Evolutionary conservation across 2,113 vertebrate genomes (phyloP), one percentile per base, ranked within the genome.

Genomic region (Gobius niger): DNA sequence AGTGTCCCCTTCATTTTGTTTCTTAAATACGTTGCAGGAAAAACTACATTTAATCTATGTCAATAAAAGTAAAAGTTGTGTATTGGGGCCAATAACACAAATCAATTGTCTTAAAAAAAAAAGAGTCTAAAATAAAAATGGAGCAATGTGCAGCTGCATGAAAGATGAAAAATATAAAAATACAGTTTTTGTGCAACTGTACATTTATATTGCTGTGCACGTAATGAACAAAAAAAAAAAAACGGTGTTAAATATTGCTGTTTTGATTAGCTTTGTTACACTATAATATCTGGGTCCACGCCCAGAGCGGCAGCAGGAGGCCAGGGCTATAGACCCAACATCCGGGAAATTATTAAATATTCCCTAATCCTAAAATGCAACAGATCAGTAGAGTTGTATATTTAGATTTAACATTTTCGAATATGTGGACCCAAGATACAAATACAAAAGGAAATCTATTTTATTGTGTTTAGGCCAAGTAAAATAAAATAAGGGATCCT

Each of bases 251-350:
- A 56, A 59, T 42, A 42, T n/a, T 41, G 13, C n/a, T 7, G 40
- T 60, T 42, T 15, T 80, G 68, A 68, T 63, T 60, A 65, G n/a
- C 51, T 82, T 84, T 86, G 78, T 72, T 61, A 56, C 54, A 44
- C 53, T 9, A 63, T 76, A 79, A 75, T 73, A 80, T 82, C 80
- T 7, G 9, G 16, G 82, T 69, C 77, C 76, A 83, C 77, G 59
- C 77, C 79, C 57, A 42, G n/a, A 60, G 19, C 61, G 74, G 52
- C 44, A 47, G 68, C 65, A 46, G 44, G 63, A 78, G 65, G 65
- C 65, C 73, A 64, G 14, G 57, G 14, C 42, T 11, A 34, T 34
- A 34, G 1, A 34, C 54, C 24, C 12, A 44, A 60, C 34, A n/a
- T 16, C 7, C 57, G n/a, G 57, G n/a, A 60, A 44, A 60, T 16